Percentiles rank a stretch among this genome's conserved stretches.
Evolutionary conservation across 2,113 vertebrate genomes (phyloP).

Genomic region (Phocoena sinus): DNA sequence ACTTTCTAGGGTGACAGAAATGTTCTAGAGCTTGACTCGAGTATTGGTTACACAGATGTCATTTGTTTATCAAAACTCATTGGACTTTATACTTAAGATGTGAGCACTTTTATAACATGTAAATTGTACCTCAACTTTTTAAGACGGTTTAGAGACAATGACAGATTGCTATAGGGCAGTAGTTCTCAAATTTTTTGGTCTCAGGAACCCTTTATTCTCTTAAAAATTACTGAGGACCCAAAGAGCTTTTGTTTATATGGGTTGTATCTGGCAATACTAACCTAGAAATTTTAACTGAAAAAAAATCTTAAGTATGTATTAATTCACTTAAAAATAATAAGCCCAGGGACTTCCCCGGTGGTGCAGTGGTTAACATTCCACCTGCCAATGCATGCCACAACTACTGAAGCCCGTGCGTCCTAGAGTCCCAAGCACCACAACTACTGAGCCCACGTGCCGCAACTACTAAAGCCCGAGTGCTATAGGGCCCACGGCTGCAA

Average conservation of each 20-base stretch:
- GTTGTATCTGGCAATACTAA: neutral
- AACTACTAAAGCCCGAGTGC: too few species aligned
- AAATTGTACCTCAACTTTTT: neutral
- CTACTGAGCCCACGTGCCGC: too few species aligned
- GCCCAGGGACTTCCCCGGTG: neutral
- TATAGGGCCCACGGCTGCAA: too few species aligned
- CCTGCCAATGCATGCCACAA: too few species aligned
- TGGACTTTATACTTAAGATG: neutral
- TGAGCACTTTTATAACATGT: neutral
- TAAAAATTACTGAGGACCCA: neutral
- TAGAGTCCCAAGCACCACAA: too few species aligned
- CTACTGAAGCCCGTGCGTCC: too few species aligned
- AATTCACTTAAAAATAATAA: neutral
- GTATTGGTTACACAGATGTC: neutral
- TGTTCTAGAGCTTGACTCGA: neutral
- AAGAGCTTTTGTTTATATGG: neutral
- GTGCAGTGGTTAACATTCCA: too few species aligned
- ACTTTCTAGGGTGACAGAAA: neutral
- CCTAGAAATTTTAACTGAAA: neutral
- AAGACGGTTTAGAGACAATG: neutral
- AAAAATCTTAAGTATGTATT: neutral
- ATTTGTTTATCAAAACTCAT: neutral
- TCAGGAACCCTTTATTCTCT: neutral
- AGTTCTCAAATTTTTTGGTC: neutral
- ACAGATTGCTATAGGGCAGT: neutral